A percentile compares a stretch with the other conserved stretches of the same genome.
phyloP scores from a whole-genome alignment of 2,113 vertebrate genomes.

The Dasyornis broadbenti region DNA sequence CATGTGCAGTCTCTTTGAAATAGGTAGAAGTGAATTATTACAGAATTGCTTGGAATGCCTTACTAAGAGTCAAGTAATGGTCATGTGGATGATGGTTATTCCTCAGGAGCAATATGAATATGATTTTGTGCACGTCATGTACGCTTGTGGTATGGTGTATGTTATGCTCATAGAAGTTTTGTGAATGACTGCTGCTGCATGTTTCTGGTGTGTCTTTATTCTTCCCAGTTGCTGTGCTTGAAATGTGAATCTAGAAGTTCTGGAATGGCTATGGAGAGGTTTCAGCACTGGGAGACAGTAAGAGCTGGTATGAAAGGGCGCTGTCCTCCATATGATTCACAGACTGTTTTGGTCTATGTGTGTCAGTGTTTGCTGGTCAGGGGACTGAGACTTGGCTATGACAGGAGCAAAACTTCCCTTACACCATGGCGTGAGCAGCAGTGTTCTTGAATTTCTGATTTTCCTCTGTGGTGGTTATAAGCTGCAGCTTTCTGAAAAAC shows the following conservation, averaged over 20 bases:
- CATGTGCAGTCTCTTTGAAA: neutral
- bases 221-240: neutral
- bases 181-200: neutral
- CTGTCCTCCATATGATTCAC: neutral
- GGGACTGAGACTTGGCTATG: neutral
- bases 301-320: neutral
- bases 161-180: neutral
- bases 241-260: neutral
- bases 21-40: neutral
- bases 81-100: neutral
- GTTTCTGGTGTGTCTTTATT: neutral
- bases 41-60: neutral
- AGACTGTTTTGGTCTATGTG: neutral
- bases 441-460: neutral
- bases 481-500: neutral
- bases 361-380: neutral
- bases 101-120: neutral
- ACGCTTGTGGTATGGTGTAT: neutral
- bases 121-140: neutral
- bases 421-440: neutral
- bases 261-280: neutral
- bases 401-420: neutral
- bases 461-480: neutral
- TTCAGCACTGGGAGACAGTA: neutral
- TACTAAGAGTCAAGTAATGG: neutral